Evolutionary conservation across 2,113 vertebrate genomes (phyloP).

Genomic region (Martes martes): DNA sequence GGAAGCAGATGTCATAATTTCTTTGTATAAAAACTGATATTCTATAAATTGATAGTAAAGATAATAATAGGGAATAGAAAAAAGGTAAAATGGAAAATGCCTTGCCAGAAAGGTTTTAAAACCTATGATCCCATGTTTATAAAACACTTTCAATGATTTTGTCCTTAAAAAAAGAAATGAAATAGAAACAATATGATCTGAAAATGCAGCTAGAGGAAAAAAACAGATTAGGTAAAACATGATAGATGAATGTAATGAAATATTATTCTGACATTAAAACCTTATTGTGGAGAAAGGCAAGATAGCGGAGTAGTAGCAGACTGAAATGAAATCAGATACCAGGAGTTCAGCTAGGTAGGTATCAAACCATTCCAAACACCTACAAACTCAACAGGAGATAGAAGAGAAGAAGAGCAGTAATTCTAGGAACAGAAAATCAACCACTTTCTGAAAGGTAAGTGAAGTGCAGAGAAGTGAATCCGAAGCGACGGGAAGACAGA

Average conservation of each 20-base stretch:
- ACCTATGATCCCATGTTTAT: not conserved
- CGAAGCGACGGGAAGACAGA: too few species aligned
- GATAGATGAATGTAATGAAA: not conserved
- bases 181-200: not conserved
- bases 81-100: not conserved
- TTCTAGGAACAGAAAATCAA: too few species aligned
- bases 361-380: too few species aligned
- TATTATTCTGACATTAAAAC: constrained; percentile 6
- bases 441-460: too few species aligned
- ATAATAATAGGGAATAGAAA: not conserved
- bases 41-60: not conserved
- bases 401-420: too few species aligned
- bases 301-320: too few species aligned
- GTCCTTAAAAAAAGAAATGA: not conserved
- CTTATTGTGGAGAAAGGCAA: not conserved
- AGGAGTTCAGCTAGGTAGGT: too few species aligned
- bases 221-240: not conserved
- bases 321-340: too few species aligned
- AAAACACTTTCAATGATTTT: not conserved
- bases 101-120: not conserved
- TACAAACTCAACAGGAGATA: too few species aligned
- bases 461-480: too few species aligned
- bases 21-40: not conserved
- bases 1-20: not conserved
- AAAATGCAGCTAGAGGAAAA: not conserved